Evolutionary conservation across 2,797 vertebrate genomes (phyloP).

Genomic region (Spatula clypeata): DNA sequence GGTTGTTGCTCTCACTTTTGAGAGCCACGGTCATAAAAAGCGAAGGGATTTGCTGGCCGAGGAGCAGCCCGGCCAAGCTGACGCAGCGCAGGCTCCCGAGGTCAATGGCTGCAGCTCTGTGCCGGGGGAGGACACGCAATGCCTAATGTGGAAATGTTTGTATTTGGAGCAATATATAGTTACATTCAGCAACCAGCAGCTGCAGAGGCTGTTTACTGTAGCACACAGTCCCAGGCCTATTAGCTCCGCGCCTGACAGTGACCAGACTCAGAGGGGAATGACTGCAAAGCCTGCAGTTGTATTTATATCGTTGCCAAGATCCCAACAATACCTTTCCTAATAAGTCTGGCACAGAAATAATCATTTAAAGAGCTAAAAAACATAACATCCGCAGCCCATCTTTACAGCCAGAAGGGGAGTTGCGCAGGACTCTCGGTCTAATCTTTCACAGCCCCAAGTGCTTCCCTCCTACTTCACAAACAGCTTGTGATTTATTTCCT

Average conservation of each 20-base stretch:
- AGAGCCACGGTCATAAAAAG: slow-evolving; percentile 45
- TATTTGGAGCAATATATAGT: slow-evolving; percentile 65
- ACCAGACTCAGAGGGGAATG: slow-evolving; percentile 64
- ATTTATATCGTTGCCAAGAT: slow-evolving; percentile 67
- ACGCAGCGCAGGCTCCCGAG: slow-evolving; percentile 38
- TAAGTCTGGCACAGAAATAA: slow-evolving; percentile 79
- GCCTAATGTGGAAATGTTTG: slow-evolving; percentile 83
- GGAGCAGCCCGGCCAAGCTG: slow-evolving; percentile 13
- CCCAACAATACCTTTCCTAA: slow-evolving; percentile 77
- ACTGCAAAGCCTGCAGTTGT: slow-evolving; percentile 3
- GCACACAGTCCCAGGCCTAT: slow-evolving; percentile 44
- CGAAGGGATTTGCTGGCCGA: slow-evolving; percentile 16
- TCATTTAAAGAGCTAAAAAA: slow-evolving; percentile 68
- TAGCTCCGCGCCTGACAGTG: slow-evolving; percentile 73
- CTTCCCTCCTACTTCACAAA: slow-evolving; percentile 71
- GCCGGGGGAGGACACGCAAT: slow-evolving; percentile 9
- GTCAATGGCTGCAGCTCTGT: slow-evolving; percentile 39
- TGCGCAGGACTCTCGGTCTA: slow-evolving; percentile 37
- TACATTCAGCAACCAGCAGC: slow-evolving; percentile 55
- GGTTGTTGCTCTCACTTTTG: slow-evolving; percentile 19
- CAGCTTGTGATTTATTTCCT: slow-evolving; percentile 64
- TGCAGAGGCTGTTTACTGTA: slow-evolving; percentile 59
- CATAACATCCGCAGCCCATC: slow-evolving; percentile 66
- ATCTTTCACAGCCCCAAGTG: slow-evolving; percentile 45
- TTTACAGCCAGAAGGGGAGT: slow-evolving; percentile 73